Percentiles rank a stretch among this genome's conserved stretches.
Conservation (phyloP, 2,797 vertebrate genomes). For the Myripristis murdjan region DNA sequence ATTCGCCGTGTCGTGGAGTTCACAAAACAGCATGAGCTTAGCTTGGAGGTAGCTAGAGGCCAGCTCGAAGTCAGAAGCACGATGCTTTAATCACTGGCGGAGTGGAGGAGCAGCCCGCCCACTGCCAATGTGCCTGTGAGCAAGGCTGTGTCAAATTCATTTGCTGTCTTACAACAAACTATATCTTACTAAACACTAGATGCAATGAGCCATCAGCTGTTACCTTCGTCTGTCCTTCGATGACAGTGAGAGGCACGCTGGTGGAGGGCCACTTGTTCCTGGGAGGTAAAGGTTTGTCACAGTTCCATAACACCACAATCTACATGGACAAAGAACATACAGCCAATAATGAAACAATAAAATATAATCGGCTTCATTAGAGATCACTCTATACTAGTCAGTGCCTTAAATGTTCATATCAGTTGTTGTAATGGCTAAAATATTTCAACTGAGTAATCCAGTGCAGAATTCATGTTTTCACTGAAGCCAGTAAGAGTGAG, state of each 20-base stretch:
- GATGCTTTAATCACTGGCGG: neutral
- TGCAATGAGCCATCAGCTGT: conserved; percentile 49
- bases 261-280: conserved; percentile 88
- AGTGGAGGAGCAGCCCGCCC: too few species aligned
- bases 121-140: conserved; percentile 2
- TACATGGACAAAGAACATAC: conserved; percentile 40
- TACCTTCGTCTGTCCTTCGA: conserved; percentile 87
- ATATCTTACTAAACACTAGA: conserved; percentile 37
- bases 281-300: conserved; percentile 86
- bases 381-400: too few species aligned
- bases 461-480: too few species aligned
- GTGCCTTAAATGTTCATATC: too few species aligned
- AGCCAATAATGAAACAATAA: neutral
- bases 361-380: too few species aligned
- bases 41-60: neutral
- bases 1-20: neutral
- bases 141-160: conserved; percentile 24
- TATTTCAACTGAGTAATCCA: too few species aligned
- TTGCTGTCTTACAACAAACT: conserved; percentile 12
- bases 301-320: conserved; percentile 89
- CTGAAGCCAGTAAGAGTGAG: too few species aligned
- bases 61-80: neutral
- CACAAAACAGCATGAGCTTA: neutral
- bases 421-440: too few species aligned
- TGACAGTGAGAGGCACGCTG: conserved; percentile 85